Percentiles rank a stretch among this genome's conserved stretches.
These are phyloP conservation scores for Digitonthophagus gazella DNA, from an alignment of 2,888 invertebrate genomes.

Conservation along the genomic window DNA sequence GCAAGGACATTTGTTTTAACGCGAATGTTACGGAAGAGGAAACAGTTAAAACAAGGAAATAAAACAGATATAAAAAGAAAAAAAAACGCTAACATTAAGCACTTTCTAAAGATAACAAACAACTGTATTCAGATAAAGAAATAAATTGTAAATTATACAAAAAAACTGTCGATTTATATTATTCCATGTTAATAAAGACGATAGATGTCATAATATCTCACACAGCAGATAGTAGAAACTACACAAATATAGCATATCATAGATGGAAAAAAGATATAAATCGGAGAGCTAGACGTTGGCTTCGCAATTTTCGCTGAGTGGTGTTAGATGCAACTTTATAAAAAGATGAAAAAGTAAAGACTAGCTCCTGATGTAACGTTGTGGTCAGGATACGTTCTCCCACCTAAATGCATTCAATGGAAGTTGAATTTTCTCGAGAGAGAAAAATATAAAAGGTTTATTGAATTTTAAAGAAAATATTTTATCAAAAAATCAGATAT, in stretches of 20 bases:
- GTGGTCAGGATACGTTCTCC: background rate
- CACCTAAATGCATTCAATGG: too few species aligned
- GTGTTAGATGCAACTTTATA: background rate
- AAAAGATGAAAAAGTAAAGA: background rate
- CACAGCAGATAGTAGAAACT: too few species aligned
- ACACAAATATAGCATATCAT: too few species aligned
- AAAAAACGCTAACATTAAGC: background rate
- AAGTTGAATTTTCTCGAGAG: background rate
- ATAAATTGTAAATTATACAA: too few species aligned
- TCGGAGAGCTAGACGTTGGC: background rate
- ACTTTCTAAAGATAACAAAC: background rate
- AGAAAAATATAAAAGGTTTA: background rate
- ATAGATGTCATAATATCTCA: too few species aligned
- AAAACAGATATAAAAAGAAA: background rate
- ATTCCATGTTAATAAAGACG: too few species aligned
- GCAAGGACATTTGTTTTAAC: background rate
- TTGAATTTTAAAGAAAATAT: too few species aligned
- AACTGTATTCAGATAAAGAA: too few species aligned
- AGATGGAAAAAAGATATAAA: background rate
- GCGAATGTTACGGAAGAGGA: constrained; percentile 3
- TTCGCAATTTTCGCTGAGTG: background rate
- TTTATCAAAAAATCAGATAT: background rate
- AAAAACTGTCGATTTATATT: too few species aligned
- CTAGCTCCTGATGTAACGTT: background rate
- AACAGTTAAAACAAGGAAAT: background rate